A percentile compares a stretch with the other conserved stretches of the same genome.
Conservation (phyloP, 2,888 invertebrate genomes). For the Carabus problematicus region DNA sequence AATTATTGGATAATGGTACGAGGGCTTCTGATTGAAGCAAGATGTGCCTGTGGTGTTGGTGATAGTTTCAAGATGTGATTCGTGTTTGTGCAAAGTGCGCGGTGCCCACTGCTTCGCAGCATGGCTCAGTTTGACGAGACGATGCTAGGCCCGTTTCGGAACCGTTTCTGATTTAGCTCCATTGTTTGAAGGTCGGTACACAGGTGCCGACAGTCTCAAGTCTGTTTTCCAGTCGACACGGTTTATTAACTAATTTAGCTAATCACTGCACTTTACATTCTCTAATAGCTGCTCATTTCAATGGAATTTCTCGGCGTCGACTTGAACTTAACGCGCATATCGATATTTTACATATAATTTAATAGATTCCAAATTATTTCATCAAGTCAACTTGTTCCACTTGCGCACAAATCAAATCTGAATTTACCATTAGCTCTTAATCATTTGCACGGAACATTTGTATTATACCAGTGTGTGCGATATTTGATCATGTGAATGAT, state of each 20-base stretch:
- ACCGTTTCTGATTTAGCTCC: slow-evolving; percentile 7
- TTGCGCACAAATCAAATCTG: too few relatives aligned
- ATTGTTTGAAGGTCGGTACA: slow-evolving; percentile 12
- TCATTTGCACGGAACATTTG: too few relatives aligned
- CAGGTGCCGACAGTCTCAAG: slow-evolving; percentile 4
- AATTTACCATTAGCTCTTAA: too few relatives aligned
- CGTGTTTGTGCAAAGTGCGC: too few relatives aligned
- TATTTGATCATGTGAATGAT: too few relatives aligned
- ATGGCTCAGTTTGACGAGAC: too few relatives aligned
- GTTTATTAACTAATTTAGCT: slow-evolving; percentile 42
- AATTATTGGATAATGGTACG: slow-evolving; percentile 32
- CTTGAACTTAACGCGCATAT: slow-evolving; percentile 8
- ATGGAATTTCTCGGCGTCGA: slow-evolving; percentile 24
- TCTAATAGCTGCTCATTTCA: slow-evolving; percentile 39
- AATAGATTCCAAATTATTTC: slow-evolving; percentile 38
- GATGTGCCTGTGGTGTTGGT: too few relatives aligned
- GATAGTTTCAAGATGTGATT: too few relatives aligned
- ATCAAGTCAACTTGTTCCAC: not conserved
- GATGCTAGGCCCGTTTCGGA: not conserved
- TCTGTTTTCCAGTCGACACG: slow-evolving; percentile 38
- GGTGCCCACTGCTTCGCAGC: too few relatives aligned
- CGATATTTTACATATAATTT: slow-evolving; percentile 39
- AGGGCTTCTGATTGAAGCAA: too few relatives aligned
- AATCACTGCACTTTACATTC: slow-evolving; percentile 38
- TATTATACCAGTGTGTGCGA: too few relatives aligned